A percentile compares a stretch with the other conserved stretches of the same genome.
Evolutionary conservation across 2,113 vertebrate species (phyloP).

Genomic region (Atractosteus spatula): DNA sequence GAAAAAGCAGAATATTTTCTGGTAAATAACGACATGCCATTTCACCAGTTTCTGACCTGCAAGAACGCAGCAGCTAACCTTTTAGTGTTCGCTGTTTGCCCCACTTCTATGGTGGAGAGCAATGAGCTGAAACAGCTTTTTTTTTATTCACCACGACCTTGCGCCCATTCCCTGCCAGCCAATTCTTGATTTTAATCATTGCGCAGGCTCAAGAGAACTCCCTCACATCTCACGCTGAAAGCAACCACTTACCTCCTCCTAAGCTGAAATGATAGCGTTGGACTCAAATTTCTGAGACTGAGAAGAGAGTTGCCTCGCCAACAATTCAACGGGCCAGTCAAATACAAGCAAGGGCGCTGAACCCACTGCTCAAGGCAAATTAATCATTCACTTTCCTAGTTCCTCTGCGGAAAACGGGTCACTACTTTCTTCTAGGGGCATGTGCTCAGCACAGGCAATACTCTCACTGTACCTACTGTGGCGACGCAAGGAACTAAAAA

Average conservation of each 20-base stretch:
- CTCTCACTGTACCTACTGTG: no score
- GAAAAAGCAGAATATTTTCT: no score
- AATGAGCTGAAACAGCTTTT: constrained; percentile 23
- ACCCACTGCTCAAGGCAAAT: not conserved
- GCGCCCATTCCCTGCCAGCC: constrained; percentile 52
- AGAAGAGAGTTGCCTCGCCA: not conserved
- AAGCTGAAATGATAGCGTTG: constrained; percentile 62
- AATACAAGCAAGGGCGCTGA: not conserved
- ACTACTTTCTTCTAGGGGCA: not conserved
- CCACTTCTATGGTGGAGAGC: constrained; percentile 40
- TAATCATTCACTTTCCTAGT: not conserved
- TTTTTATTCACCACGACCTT: constrained; percentile 34
- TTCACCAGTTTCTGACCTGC: no score
- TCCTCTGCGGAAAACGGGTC: not conserved
- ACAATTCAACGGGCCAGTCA: not conserved
- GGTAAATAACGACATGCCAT: no score
- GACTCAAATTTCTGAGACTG: not conserved
- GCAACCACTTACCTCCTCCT: constrained; percentile 53
- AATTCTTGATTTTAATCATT: constrained; percentile 49
- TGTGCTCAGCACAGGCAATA: no score
- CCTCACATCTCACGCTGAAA: constrained; percentile 19
- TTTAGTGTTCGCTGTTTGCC: constrained; percentile 31
- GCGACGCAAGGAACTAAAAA: no score
- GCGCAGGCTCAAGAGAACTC: constrained; percentile 10
- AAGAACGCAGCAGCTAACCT: constrained; percentile 7